Percentiles rank a stretch among this genome's conserved stretches.
These are phyloP conservation scores for Myotis lucifugus DNA, from an alignment of 2,113 vertebrate species.

Conservation along the genomic window DNA sequence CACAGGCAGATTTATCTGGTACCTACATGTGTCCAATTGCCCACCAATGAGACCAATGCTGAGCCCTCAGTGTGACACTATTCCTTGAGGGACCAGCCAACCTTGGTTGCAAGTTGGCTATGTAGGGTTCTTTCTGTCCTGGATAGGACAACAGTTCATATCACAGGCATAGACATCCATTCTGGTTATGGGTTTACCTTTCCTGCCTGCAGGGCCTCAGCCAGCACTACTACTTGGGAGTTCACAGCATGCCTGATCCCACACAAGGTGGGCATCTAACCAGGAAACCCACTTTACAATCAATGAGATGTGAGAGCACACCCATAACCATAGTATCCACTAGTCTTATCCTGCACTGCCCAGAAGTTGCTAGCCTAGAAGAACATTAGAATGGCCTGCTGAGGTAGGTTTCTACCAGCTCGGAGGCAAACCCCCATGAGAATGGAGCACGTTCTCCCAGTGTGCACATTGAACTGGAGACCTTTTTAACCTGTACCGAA, in stretches of 20 bases:
- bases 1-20: background rate
- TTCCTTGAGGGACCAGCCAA: background rate
- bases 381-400: background rate
- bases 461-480: background rate
- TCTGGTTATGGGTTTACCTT: background rate
- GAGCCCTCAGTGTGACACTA: background rate
- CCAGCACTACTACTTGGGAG: background rate
- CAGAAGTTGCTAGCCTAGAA: background rate
- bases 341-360: background rate
- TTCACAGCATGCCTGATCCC: background rate
- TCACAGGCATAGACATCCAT: background rate
- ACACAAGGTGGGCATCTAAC: background rate
- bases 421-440: background rate
- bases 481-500: background rate
- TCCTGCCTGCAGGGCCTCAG: background rate
- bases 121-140: background rate
- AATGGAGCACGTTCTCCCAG: background rate
- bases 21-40: background rate
- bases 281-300: background rate
- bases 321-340: background rate
- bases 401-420: background rate
- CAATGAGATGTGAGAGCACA: background rate
- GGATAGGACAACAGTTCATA: background rate
- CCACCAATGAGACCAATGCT: background rate
- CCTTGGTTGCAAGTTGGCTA: background rate